Evolutionary conservation across 2,797 vertebrate genomes (phyloP).

Genomic region (Lagorchestes hirsutus): DNA sequence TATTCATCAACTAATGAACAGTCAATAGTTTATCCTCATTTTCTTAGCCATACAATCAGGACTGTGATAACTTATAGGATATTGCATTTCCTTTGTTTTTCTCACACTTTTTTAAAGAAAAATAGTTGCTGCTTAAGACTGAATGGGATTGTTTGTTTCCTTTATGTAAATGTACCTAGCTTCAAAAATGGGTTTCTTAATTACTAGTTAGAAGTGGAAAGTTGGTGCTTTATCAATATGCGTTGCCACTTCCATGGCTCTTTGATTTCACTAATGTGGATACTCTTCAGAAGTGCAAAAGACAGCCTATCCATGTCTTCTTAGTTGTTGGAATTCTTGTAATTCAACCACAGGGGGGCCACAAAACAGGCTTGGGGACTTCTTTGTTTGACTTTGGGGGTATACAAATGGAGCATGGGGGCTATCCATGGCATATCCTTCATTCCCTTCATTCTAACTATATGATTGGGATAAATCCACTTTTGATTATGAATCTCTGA

Average conservation of each 20-base stretch:
- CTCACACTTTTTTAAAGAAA: background rate
- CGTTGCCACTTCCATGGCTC: background rate
- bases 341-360: background rate
- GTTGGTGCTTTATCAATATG: background rate
- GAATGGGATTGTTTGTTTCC: background rate
- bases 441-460: background rate
- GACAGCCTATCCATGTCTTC: background rate
- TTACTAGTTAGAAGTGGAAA: background rate
- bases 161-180: background rate
- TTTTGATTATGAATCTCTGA: background rate
- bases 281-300: background rate
- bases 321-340: background rate
- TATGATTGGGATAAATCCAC: background rate
- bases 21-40: conserved; percentile 19
- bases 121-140: background rate
- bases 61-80: no score
- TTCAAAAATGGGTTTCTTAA: background rate
- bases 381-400: background rate
- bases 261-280: background rate
- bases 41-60: background rate
- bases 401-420: background rate
- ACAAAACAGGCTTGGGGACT: background rate
- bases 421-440: background rate
- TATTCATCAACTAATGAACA: conserved; percentile 18
- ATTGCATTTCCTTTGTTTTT: no score